Percentiles rank a stretch among this genome's conserved stretches.
These are phyloP conservation scores for Solea senegalensis DNA, from an alignment of 2,113 vertebrate species.

Conservation along the genomic window DNA sequence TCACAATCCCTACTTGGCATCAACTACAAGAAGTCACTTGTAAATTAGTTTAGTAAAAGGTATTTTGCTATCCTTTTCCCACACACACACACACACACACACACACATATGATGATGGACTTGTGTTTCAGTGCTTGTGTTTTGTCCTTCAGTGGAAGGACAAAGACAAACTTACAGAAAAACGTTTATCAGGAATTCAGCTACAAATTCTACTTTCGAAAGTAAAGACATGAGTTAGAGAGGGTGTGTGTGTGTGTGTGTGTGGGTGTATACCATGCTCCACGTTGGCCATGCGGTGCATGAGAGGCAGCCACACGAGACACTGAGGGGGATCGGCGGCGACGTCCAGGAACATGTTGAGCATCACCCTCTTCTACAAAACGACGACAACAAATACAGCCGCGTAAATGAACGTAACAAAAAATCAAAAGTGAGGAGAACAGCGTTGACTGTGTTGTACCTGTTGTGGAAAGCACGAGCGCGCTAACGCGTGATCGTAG, in stretches of 20 bases:
- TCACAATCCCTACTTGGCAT: too few species aligned
- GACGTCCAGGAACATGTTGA: slow-evolving; percentile 94
- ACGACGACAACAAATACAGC: slow-evolving; percentile 5
- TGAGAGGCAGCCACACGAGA: slow-evolving; percentile 95
- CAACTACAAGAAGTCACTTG: too few species aligned
- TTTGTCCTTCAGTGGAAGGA: too few species aligned
- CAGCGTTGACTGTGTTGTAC: slow-evolving; percentile 50
- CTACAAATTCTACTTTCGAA: too few species aligned
- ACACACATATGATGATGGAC: too few species aligned
- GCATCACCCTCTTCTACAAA: slow-evolving; percentile 89
- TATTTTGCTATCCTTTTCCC: too few species aligned
- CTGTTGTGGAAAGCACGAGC: slow-evolving; percentile 91
- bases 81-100: too few species aligned
- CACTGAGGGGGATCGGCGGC: slow-evolving; percentile 92
- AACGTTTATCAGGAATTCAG: too few species aligned
- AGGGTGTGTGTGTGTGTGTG: slow-evolving; percentile 5
- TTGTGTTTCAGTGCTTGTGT: too few species aligned
- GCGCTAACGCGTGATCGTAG: slow-evolving; percentile 85
- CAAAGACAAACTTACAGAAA: too few species aligned
- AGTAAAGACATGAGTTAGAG: too few species aligned
- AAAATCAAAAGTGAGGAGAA: neutral
- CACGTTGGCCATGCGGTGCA: slow-evolving; percentile 93
- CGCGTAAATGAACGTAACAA: neutral
- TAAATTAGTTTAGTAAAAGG: too few species aligned
- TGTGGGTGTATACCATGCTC: slow-evolving; percentile 87